phyloP scores from a whole-genome alignment of 1,140 invertebrate species.

The Hyposmocoma kahamanoa region DNA sequence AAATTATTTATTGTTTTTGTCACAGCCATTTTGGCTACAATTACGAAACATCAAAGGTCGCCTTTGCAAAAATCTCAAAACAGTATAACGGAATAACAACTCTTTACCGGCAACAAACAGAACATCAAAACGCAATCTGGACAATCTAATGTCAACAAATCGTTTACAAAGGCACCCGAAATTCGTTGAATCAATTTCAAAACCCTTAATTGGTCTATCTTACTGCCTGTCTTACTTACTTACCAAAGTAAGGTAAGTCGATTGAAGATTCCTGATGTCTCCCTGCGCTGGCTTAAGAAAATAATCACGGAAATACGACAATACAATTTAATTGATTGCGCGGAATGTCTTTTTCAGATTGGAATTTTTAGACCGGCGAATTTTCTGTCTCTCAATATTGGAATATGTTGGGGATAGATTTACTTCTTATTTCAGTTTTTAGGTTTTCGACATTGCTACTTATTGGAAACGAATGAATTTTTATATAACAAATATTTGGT shows the following conservation, averaged over 20 bases:
- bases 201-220: conserved; percentile 64
- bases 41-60: too few species aligned
- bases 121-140: conserved; percentile 26
- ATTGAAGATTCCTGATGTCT: conserved; percentile 48
- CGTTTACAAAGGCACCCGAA: conserved; percentile 42
- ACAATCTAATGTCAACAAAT: conserved; percentile 49
- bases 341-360: conserved; percentile 30
- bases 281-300: conserved; percentile 36
- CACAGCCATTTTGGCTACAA: too few species aligned
- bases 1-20: too few species aligned
- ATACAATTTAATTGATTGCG: conserved; percentile 63
- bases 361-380: conserved; percentile 2
- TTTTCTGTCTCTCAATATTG: not conserved
- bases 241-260: conserved; percentile 17
- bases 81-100: not conserved
- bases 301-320: conserved; percentile 47
- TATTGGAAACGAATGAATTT: too few species aligned
- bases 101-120: conserved; percentile 6
- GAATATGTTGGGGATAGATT: too few species aligned
- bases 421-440: too few species aligned
- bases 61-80: not conserved
- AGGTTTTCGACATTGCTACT: too few species aligned
- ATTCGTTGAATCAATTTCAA: conserved; percentile 57
- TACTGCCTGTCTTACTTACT: too few species aligned
- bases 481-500: too few species aligned